Evolutionary conservation across 2,888 invertebrate genomes (phyloP).

Genomic region (Thecophora atra): DNA sequence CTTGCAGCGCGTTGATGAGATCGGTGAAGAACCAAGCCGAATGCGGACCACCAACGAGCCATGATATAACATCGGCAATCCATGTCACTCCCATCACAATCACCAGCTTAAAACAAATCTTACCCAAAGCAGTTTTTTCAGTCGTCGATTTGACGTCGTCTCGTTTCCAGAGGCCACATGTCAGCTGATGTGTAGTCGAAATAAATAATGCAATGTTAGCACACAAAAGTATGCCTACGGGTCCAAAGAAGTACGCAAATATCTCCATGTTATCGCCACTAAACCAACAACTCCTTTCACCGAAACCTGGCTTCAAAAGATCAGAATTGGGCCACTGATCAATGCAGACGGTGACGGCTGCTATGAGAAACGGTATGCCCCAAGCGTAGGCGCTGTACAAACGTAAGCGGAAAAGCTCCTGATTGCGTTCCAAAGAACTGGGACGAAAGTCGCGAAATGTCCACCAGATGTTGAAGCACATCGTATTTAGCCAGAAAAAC

Average conservation of each 20-base stretch:
- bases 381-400: constrained; percentile 86
- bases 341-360: constrained; percentile 77
- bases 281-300: constrained; percentile 82
- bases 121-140: constrained; percentile 81
- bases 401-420: constrained; percentile 81
- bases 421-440: constrained; percentile 84
- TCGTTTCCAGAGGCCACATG: constrained; percentile 87
- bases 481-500: constrained; percentile 93
- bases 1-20: constrained; percentile 85
- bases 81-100: constrained; percentile 83
- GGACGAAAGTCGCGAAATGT: constrained; percentile 85
- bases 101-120: constrained; percentile 87
- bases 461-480: constrained; percentile 97
- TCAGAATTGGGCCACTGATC: constrained; percentile 73
- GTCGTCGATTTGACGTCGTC: constrained; percentile 87
- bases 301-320: constrained; percentile 81
- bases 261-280: constrained; percentile 79
- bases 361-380: constrained; percentile 82
- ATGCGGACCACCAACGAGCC: constrained; percentile 82
- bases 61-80: constrained; percentile 85
- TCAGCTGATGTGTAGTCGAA: constrained; percentile 83
- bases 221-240: constrained; percentile 80
- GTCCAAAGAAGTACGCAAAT: constrained; percentile 85
- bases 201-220: constrained; percentile 83
- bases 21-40: constrained; percentile 87